Conservation (phyloP, 2,888 invertebrate species). For the Plagiodera versicolora region DNA sequence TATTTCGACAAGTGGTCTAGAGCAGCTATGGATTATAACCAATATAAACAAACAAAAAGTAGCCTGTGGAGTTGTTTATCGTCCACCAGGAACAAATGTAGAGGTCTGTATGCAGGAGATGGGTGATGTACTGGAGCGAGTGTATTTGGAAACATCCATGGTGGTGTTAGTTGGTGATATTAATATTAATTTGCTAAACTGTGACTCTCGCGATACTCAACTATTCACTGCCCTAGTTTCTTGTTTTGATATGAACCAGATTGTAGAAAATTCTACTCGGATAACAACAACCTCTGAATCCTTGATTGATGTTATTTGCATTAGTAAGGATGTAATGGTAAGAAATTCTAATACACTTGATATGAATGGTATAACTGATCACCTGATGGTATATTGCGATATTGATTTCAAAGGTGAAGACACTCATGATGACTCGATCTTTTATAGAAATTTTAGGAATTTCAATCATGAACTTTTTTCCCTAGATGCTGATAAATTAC, state of each 20-base stretch:
- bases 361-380: conserved; percentile 3
- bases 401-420: conserved; percentile 1
- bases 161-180: conserved; percentile 7
- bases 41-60: no score
- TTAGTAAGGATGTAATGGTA: conserved; percentile 4
- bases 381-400: conserved; percentile 5
- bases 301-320: conserved; percentile 5
- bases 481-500: conserved; percentile 4
- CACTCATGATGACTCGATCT: background rate
- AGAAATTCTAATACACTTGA: conserved; percentile 4
- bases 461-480: conserved; percentile 1
- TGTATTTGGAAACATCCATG: background rate
- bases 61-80: no score
- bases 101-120: conserved; percentile 3
- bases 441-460: conserved; percentile 2
- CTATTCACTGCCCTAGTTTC: conserved; percentile 4
- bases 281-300: background rate
- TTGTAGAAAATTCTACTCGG: background rate
- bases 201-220: background rate
- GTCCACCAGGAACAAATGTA: no score
- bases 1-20: no score
- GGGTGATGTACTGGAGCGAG: background rate
- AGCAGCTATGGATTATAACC: no score
- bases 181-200: background rate
- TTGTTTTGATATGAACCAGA: background rate